Conservation (phyloP, 2,888 invertebrate genomes). For the Atrina japonica region DNA sequence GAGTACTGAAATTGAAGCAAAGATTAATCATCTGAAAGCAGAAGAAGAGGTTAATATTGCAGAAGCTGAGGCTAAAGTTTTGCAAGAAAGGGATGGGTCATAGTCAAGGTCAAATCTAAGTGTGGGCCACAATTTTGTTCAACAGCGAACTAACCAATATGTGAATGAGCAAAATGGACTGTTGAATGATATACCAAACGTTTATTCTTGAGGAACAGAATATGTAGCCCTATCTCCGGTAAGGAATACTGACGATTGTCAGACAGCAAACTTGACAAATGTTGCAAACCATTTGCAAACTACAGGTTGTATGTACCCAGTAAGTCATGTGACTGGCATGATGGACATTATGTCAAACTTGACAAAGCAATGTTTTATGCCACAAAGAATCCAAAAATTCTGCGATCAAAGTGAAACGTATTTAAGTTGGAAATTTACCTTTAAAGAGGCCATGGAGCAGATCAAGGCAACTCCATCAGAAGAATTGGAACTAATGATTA, state of each 20-base stretch:
- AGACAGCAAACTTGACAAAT: too few relatives aligned
- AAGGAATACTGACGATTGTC: too few relatives aligned
- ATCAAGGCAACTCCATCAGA: background rate
- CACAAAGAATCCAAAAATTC: background rate
- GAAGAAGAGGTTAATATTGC: constrained; percentile 1
- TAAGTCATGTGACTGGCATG: too few relatives aligned
- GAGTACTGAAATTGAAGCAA: background rate
- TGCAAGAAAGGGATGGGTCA: background rate
- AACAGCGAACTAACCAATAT: background rate
- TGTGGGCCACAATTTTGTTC: background rate
- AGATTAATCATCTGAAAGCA: background rate
- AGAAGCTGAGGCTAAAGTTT: background rate
- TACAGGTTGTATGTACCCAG: too few relatives aligned
- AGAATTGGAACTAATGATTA: constrained; percentile 24
- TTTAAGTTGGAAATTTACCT: constrained; percentile 12
- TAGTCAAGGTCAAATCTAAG: background rate
- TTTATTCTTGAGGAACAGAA: too few relatives aligned
- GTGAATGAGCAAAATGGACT: too few relatives aligned
- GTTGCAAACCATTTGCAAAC: too few relatives aligned
- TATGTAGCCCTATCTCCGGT: too few relatives aligned
- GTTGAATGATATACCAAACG: too few relatives aligned
- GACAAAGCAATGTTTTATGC: constrained; percentile 8
- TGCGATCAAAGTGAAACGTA: constrained; percentile 4
- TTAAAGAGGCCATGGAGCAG: constrained; percentile 13
- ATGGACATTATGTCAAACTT: background rate